Evolutionary conservation across 2,113 vertebrate genomes (phyloP), one percentile per base, ranked within the genome.

Genomic region (Hyaena hyaena): DNA sequence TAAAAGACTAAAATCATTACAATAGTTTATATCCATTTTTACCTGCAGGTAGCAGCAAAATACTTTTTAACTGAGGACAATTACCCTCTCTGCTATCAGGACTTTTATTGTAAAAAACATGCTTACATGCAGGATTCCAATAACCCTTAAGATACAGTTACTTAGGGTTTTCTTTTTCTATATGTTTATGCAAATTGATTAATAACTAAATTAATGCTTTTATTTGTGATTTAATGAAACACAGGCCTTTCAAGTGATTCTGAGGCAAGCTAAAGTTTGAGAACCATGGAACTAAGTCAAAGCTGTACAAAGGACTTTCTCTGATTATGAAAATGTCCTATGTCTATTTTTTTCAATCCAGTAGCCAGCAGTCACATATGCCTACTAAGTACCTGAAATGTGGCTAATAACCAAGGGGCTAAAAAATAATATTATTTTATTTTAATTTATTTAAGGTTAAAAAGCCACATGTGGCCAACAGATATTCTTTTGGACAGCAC

Each of bases 11-110:
- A 39, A 87, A 43, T 86, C 19, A 61, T 61, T 39, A 10, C 85
- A 66, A 58, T 76, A 85, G 31, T 31, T 88, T 94, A 90, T 95
- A 94, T 90, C n/a, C 26, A 96, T 65, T 96, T 93, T 90, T 80
- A 84, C 95, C 96, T 96, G 91, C 39, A 96, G 81, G 93, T 97
- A 96, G 91, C 55, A 97, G 91, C 95, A 98, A 94, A 97, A 97
- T 97, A 65, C 88, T 89, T 45, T 45, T 83, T 90, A 95, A 97
- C 26, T 58, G 74, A 74, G 6, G 39, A 71, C 63, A 93, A 69
- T 71, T 95, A 83, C 63, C 5, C 31, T 48, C 21, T 90, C 39
- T 86, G 10, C 48, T 53, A 61, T 83, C n/a, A 69, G 28, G 7
- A 45, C 68, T 53, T 58, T 89, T 95, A 77, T 66, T 53, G 58